Percentiles rank a stretch among this genome's conserved stretches.
These are phyloP conservation scores for Elgaria multicarinata DNA, from an alignment of 2,113 vertebrate species.

Conservation along the genomic window DNA sequence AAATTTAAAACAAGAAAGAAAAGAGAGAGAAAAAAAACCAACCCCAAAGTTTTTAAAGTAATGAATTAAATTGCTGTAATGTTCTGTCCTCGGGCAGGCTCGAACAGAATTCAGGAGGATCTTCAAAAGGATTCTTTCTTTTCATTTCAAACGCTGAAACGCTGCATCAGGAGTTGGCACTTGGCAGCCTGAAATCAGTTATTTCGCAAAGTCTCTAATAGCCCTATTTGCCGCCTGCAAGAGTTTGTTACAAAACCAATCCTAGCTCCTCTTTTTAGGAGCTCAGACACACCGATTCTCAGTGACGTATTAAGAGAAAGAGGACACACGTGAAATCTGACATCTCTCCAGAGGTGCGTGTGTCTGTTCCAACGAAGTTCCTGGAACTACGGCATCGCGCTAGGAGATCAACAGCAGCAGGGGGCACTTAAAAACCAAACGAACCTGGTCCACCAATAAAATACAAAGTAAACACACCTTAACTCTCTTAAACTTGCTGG, in stretches of 20 bases:
- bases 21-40: too few relatives aligned
- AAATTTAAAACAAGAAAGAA: not conserved
- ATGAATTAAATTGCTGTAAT: conserved; percentile 62
- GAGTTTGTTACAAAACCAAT: conserved; percentile 72
- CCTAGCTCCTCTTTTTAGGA: conserved; percentile 66
- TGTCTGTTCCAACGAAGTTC: not conserved
- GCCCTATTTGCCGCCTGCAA: conserved; percentile 64
- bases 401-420: not conserved
- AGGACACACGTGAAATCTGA: not conserved
- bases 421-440: not conserved
- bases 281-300: conserved; percentile 54
- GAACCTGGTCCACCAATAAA: not conserved
- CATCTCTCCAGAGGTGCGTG: not conserved
- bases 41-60: conserved; percentile 36
- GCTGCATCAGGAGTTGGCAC: conserved; percentile 53
- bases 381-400: not conserved
- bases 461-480: not conserved
- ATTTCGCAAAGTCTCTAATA: conserved; percentile 70
- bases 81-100: conserved; percentile 36
- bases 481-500: not conserved
- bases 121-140: conserved; percentile 63
- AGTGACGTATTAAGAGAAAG: conserved; percentile 55
- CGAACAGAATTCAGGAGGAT: conserved; percentile 53
- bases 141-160: conserved; percentile 59
- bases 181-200: conserved; percentile 68